Conservation (phyloP, 2,797 vertebrate species). For the Galaxias olidus region DNA sequence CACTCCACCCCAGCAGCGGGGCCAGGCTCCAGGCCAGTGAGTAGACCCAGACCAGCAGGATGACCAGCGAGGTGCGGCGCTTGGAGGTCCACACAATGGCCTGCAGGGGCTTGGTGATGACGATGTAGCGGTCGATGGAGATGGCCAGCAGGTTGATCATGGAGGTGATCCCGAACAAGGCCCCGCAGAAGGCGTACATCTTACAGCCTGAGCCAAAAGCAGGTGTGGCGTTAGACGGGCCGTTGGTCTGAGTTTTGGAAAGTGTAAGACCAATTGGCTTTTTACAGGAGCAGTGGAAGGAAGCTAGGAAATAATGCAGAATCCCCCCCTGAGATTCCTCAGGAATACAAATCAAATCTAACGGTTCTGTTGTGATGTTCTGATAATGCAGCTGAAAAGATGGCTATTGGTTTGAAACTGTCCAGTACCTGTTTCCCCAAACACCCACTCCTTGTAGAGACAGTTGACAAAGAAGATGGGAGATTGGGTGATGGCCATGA, state of each 20-base stretch:
- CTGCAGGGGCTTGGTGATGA: constrained; percentile 89
- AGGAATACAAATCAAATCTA: neutral
- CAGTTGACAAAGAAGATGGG: constrained; percentile 91
- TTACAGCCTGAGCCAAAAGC: constrained; percentile 73
- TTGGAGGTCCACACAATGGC: constrained; percentile 81
- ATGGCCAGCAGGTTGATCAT: constrained; percentile 94
- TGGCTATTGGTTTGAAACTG: too few species aligned
- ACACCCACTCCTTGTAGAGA: constrained; percentile 89
- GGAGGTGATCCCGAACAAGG: constrained; percentile 91
- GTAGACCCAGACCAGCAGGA: constrained; percentile 88
- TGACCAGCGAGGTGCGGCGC: constrained; percentile 77
- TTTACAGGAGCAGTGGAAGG: too few species aligned
- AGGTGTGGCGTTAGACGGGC: neutral
- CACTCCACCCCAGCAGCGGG: constrained; percentile 95
- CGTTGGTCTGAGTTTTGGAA: too few species aligned
- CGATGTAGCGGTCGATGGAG: constrained; percentile 91
- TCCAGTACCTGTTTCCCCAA: constrained; percentile 85
- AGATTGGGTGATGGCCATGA: constrained; percentile 91
- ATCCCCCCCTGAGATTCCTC: too few species aligned
- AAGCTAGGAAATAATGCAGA: too few species aligned
- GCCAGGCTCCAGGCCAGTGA: constrained; percentile 92
- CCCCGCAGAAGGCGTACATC: constrained; percentile 92
- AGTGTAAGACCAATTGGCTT: too few species aligned
- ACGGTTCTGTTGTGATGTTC: too few species aligned
- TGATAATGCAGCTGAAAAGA: too few species aligned